These are phyloP conservation scores for Anodontia alba DNA, from an alignment of 2,888 invertebrate genomes.

Conservation along the genomic window DNA sequence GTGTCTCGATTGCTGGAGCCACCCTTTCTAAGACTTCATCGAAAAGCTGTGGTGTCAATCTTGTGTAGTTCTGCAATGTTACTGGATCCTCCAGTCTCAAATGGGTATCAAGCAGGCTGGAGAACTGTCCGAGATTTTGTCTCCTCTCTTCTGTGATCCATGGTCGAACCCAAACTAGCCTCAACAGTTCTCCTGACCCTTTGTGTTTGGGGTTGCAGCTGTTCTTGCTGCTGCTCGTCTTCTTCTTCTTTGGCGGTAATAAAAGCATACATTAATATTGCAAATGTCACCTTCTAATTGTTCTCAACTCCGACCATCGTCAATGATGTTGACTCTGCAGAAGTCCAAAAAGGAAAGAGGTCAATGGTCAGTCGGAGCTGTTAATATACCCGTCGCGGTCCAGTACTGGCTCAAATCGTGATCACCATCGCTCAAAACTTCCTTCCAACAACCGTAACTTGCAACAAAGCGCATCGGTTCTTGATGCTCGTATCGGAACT, in stretches of 20 bases:
- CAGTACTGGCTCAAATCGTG: constrained; percentile 6
- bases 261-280: constrained; percentile 19
- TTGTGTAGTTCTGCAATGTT: constrained; percentile 21
- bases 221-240: no score
- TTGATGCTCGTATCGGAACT: background rate
- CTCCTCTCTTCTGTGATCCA: constrained; percentile 27
- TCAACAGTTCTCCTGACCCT: no score
- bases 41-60: constrained; percentile 31
- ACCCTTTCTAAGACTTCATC: constrained; percentile 32
- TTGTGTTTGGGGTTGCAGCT: no score
- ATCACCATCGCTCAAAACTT: no score
- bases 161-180: constrained; percentile 29
- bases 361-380: background rate
- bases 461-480: constrained; percentile 5
- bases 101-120: constrained; percentile 25
- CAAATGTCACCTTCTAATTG: constrained; percentile 21
- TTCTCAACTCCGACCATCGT: background rate
- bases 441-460: background rate
- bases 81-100: constrained; percentile 29
- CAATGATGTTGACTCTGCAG: background rate
- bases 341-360: background rate
- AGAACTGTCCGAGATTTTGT: constrained; percentile 20
- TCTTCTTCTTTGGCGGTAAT: constrained; percentile 18
- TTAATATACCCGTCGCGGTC: constrained; percentile 2
- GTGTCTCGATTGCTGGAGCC: constrained; percentile 28